Conservation (phyloP, 1,140 invertebrate genomes). For the Drosophila melanica region DNA sequence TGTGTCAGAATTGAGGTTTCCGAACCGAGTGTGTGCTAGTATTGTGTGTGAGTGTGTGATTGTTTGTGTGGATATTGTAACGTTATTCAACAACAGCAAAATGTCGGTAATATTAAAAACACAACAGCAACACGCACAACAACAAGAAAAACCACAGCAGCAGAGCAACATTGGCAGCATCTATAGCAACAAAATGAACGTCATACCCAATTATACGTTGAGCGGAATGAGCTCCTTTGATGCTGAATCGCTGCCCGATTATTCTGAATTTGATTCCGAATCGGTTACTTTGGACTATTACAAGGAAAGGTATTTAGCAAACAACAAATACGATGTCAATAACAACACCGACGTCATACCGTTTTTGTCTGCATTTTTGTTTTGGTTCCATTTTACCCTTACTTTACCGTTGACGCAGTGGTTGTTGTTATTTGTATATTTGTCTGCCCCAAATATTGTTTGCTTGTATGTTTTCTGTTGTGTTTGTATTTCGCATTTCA, state of each 20-base stretch:
- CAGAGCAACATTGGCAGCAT: slow-evolving; percentile 61
- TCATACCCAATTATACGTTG: slow-evolving; percentile 74
- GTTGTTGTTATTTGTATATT: slow-evolving; percentile 61
- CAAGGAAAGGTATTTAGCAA: slow-evolving; percentile 84
- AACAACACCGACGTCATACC: slow-evolving; percentile 16
- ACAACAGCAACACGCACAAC: slow-evolving; percentile 35
- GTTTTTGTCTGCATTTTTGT: slow-evolving; percentile 60
- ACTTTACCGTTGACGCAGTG: slow-evolving; percentile 11
- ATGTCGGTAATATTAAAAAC: slow-evolving; percentile 47
- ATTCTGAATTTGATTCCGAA: slow-evolving; percentile 86
- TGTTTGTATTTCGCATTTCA: slow-evolving; percentile 10
- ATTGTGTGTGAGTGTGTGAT: slow-evolving; percentile 18
- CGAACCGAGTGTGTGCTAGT: slow-evolving; percentile 14
- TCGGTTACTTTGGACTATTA: slow-evolving; percentile 85
- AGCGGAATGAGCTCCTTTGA: slow-evolving; percentile 85
- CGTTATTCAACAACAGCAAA: slow-evolving; percentile 51
- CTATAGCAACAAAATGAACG: slow-evolving; percentile 70
- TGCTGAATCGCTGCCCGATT: slow-evolving; percentile 85
- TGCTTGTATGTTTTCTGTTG: slow-evolving; percentile 42
- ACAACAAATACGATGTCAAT: slow-evolving; percentile 16
- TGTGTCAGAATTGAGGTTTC: slow-evolving; percentile 49
- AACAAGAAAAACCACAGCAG: slow-evolving; percentile 49
- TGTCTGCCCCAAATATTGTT: slow-evolving; percentile 60
- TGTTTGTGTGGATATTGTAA: slow-evolving; percentile 39
- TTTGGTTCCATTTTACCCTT: slow-evolving; percentile 60